Base-by-base conservation (phyloP, 2,888 invertebrate genomes). In the Sphaerophoria rueppellii region DNA sequence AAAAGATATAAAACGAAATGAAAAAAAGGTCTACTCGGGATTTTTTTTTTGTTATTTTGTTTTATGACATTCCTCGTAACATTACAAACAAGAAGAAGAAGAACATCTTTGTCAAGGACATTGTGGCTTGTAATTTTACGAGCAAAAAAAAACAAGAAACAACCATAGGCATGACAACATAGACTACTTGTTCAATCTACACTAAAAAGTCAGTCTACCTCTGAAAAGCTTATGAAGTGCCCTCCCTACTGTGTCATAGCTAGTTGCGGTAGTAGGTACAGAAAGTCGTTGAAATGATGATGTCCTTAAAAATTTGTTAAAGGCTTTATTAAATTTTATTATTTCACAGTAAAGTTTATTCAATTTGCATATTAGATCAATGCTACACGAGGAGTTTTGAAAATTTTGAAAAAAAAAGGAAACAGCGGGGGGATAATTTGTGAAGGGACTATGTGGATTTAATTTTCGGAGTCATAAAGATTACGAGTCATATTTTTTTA, bases 291-390 rank as follows among this genome's bases (percentile, higher is more conserved):
- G 9, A 43, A 43, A 12, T 12, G 12, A 54, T 40, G 54, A 73
- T 69, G 73, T 69, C 78, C 77, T 82, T 72, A 77, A 61, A 67
- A 61, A 82, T 72, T 82, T 82, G 72, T 65, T 37, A 63, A 54
- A 55, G 55, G 63, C 69, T 73, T 82, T 77, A 61, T 73, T 73
- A 73, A 61, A 78, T 78, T 78, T 77, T 78, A 82, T 82, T 61
- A 52, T 58, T 52, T 34, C 37, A 35, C 55, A 14, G 14, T 6
- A 65, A 34, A 35, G 52, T 54, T 61, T 73, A 73, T 50, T 35
- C 48, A 57, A 60, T 79, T 57, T 61, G 60, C 32, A 37, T 61
- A n/a, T 77, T 14, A 7, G 40, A 43, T 69, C 50, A 52, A 72
- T 71, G 72, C 54, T 61, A 61, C 14, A 43, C 43, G 14, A 55